Conservation (phyloP, 1,140 invertebrate species). For the Aricia agestis region DNA sequence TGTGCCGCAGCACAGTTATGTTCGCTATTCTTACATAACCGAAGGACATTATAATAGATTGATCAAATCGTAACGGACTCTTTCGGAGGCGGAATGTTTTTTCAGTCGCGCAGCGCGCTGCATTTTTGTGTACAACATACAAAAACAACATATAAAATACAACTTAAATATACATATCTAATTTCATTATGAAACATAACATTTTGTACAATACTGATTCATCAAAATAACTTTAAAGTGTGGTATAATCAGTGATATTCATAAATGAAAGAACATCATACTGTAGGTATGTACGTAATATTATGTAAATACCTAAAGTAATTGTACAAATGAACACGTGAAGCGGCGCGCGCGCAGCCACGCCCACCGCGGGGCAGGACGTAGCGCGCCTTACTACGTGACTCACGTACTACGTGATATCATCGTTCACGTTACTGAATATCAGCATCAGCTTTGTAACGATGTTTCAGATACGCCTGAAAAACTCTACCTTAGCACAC, state of each 20-base stretch:
- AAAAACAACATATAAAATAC: too few relatives aligned
- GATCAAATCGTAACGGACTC: conserved; percentile 28
- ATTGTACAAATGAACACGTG: background rate
- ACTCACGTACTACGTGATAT: conserved; percentile 15
- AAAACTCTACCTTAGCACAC: too few relatives aligned
- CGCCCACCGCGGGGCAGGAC: conserved; percentile 35
- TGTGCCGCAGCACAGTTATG: conserved; percentile 56
- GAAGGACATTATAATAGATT: conserved; percentile 17
- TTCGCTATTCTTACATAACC: conserved; percentile 66
- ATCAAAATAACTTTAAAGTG: too few relatives aligned
- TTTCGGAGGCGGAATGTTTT: conserved; percentile 8
- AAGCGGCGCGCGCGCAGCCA: conserved; percentile 28
- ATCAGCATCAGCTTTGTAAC: background rate
- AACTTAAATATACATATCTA: too few relatives aligned
- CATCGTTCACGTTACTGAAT: conserved; percentile 7
- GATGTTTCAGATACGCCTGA: background rate
- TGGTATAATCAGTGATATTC: too few relatives aligned
- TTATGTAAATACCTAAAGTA: background rate
- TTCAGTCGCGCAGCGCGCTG: background rate
- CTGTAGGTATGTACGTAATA: conserved; percentile 15
- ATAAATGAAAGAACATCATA: too few relatives aligned
- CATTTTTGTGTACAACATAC: background rate
- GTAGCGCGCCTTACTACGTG: conserved; percentile 11
- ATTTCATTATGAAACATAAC: too few relatives aligned
- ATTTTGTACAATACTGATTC: too few relatives aligned